A percentile compares a stretch with the other conserved stretches of the same genome.
Conservation (phyloP, 1,140 invertebrate genomes). For the Nymphalis io region DNA sequence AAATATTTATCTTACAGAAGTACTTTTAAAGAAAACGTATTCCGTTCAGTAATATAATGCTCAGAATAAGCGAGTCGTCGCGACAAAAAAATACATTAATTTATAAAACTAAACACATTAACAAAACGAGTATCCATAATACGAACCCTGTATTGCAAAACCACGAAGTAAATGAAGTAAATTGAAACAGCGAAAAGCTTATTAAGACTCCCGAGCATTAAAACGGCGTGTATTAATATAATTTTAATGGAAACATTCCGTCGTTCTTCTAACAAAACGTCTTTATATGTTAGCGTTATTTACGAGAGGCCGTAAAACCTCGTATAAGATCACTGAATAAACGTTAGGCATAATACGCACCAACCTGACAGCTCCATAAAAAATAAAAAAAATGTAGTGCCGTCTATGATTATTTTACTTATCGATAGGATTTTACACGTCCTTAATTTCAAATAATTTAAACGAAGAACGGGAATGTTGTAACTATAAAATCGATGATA, state of each 20-base stretch:
- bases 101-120: conserved; percentile 5
- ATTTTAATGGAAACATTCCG: conserved; percentile 69
- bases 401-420: conserved; percentile 37
- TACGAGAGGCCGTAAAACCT: conserved; percentile 64
- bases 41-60: neutral
- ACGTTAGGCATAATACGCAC: conserved; percentile 60
- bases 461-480: conserved; percentile 15
- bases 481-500: conserved; percentile 36
- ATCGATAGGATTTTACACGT: conserved; percentile 37
- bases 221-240: conserved; percentile 63
- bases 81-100: neutral
- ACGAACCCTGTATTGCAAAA: conserved; percentile 22
- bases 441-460: conserved; percentile 4
- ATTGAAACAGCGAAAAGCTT: conserved; percentile 63
- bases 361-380: conserved; percentile 49
- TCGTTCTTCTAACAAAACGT: conserved; percentile 63
- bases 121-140: conserved; percentile 13
- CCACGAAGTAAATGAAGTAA: conserved; percentile 36
- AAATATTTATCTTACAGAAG: neutral
- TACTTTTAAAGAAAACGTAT: neutral
- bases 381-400: conserved; percentile 46
- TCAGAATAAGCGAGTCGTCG: neutral
- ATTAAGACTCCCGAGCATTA: conserved; percentile 55
- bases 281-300: conserved; percentile 68
- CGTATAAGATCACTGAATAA: conserved; percentile 68